Base-by-base conservation (phyloP, 92 coral and sea anemone species). In the Parazoanthus swiftii region DNA sequence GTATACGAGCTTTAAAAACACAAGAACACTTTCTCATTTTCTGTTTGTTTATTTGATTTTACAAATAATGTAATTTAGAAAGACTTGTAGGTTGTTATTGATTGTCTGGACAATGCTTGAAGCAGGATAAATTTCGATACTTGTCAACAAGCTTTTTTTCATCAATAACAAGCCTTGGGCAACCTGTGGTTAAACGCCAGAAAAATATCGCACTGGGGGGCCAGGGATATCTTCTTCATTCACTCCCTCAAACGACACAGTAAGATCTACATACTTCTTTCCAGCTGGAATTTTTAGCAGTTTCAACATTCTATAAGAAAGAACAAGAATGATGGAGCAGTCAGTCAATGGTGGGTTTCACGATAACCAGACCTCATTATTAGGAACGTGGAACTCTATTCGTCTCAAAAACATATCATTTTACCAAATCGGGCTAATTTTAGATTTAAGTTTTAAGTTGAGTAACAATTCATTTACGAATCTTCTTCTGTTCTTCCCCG, bases 161-260 rank as follows among this genome's bases (percentile, higher is more conserved):
- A 54, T 54, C 14, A 13, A 54, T 48, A 11, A 20, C 9, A 54
- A 79, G 23, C 35, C 20, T 38, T 0, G 75, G 63, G 46, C 67
- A 73, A 26, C 35, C 33, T 63, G 74, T 6, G 65, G 79, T 84
- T 78, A 84, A 75, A 79, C 51, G n/a, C 92, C 93, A 66, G 90
- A 89, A 66, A 86, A 95, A 79, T 95, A 97, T 37, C 95, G 91
- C 81, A 97, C 94, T 15, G 99, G 99, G 58, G 99, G 99, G 0
- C 94, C 96, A 9, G 99, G 94, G 8, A 97, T 78, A 85, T 97
- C 99, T 23, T 97, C 99, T 15, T 95, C 95, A 75, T 85, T 39
- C 8, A 58, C 80, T 35, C 92, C 92, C 74, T 92, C 94, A 68
- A 97, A 94, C 46, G 98, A 97, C 81, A 97, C 95, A 18, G 96